Evolutionary conservation across 2,797 vertebrate species (phyloP).

Genomic region (Phoebastria nigripes): DNA sequence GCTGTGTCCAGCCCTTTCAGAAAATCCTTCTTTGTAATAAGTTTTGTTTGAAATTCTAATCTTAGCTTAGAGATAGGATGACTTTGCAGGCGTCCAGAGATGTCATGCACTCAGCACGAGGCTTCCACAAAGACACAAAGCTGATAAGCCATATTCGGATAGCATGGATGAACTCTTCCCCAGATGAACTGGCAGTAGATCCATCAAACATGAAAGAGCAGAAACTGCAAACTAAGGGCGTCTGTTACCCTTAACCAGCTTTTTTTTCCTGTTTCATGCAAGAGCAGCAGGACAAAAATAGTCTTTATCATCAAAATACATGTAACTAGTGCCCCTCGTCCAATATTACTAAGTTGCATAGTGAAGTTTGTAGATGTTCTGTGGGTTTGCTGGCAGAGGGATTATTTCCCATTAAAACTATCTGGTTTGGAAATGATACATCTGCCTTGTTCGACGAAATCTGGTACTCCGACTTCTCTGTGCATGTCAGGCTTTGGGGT

Average conservation of each 20-base stretch:
- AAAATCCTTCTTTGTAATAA: conserved; percentile 36
- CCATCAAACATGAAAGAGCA: conserved; percentile 56
- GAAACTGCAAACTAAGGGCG: conserved; percentile 36
- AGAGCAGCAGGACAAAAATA: conserved; percentile 11
- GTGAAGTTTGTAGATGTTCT: neutral
- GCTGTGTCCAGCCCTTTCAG: neutral
- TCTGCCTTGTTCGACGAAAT: neutral
- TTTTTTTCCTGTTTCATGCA: neutral
- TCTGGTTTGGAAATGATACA: neutral
- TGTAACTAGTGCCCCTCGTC: neutral
- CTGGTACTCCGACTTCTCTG: neutral
- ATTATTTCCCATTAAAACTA: neutral
- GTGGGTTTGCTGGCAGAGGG: neutral
- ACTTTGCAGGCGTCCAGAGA: conserved; percentile 24
- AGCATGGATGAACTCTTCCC: conserved; percentile 16
- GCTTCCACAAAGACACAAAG: conserved; percentile 21
- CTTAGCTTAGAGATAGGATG: conserved; percentile 45
- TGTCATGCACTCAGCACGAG: neutral
- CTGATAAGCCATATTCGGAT: conserved; percentile 45
- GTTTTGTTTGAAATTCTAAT: conserved; percentile 61
- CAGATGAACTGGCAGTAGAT: conserved; percentile 26
- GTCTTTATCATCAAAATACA: neutral
- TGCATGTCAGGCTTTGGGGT: neutral
- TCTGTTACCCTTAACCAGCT: neutral
- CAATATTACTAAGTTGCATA: neutral